phyloP scores from a whole-genome alignment of 2,888 invertebrate species.

The Hoplodrina ambigua region DNA sequence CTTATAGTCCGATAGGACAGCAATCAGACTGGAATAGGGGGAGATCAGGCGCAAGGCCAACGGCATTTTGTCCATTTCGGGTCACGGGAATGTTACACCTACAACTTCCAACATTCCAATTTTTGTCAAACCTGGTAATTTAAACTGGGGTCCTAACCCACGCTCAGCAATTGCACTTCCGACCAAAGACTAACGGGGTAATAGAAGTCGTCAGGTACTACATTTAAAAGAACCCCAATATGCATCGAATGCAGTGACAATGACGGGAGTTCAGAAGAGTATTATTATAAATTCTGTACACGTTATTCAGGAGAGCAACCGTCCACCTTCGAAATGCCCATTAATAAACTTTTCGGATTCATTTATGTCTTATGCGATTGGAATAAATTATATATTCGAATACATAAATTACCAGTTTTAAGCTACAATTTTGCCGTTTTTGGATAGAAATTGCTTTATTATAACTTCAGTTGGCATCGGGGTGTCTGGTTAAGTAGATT shows the following conservation, averaged over 20 bases:
- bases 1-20: too few species aligned
- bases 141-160: too few species aligned
- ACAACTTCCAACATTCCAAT: too few species aligned
- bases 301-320: conserved; percentile 74
- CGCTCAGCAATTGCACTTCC: too few species aligned
- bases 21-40: too few species aligned
- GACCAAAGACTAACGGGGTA: too few species aligned
- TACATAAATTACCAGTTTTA: conserved; percentile 60
- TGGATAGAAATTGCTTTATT: conserved; percentile 60
- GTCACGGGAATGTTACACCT: too few species aligned
- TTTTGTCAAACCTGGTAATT: too few species aligned
- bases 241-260: conserved; percentile 20
- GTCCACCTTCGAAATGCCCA: conserved; percentile 79
- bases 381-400: conserved; percentile 74
- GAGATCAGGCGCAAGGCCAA: too few species aligned
- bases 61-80: too few species aligned
- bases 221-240: background rate
- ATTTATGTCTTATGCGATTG: conserved; percentile 76
- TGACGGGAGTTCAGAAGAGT: conserved; percentile 28
- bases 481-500: conserved; percentile 46
- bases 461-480: conserved; percentile 51
- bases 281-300: conserved; percentile 75
- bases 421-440: conserved; percentile 49
- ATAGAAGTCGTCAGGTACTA: too few species aligned
- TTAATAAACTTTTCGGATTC: conserved; percentile 82